phyloP scores from a whole-genome alignment of 23 tunicate species.

The Styela clava region DNA sequence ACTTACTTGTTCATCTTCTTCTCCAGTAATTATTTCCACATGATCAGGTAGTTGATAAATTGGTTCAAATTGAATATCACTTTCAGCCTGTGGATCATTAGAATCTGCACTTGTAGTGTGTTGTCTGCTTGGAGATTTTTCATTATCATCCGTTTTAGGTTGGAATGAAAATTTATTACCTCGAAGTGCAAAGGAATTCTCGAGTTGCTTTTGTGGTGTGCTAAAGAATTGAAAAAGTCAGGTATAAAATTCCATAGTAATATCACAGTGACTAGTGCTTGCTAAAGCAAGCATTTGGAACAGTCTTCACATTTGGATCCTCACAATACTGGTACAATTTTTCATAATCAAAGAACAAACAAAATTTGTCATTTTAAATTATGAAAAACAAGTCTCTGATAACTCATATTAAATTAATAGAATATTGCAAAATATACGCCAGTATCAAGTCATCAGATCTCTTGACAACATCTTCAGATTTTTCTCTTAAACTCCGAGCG shows the following conservation, averaged over 20 bases:
- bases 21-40: conserved; percentile 65
- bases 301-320: too few relatives aligned
- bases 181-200: not conserved
- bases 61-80: conserved; percentile 71
- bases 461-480: not conserved
- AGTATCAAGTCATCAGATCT: not conserved
- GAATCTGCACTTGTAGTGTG: conserved; percentile 5
- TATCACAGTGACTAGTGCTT: too few relatives aligned
- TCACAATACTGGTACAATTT: too few relatives aligned
- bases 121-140: not conserved
- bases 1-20: conserved; percentile 72
- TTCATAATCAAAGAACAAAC: too few relatives aligned
- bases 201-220: not conserved
- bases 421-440: not conserved
- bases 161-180: not conserved
- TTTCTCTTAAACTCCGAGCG: not conserved
- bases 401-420: too few relatives aligned
- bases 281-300: too few relatives aligned
- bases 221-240: not conserved
- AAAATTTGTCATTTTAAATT: too few relatives aligned
- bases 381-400: too few relatives aligned
- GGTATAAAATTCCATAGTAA: too few relatives aligned
- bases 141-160: not conserved
- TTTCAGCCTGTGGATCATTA: conserved; percentile 31
- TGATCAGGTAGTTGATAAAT: conserved; percentile 65